Evolutionary conservation across 1,140 invertebrate species (phyloP), one percentile per base, ranked within the genome.

Genomic region (Odontomachus brunneus): DNA sequence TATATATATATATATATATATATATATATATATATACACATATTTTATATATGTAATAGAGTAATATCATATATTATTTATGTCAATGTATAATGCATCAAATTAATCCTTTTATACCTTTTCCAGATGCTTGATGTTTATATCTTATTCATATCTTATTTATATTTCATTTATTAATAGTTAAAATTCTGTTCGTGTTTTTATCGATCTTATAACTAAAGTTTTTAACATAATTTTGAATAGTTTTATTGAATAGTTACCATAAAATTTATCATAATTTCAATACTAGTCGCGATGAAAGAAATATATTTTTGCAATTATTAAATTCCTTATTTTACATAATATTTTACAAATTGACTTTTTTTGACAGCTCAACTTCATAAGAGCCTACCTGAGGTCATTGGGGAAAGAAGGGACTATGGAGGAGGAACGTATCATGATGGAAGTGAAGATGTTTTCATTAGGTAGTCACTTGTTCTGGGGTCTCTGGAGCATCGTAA

Each of bases 401-500:
- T 90, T 92, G 38, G 91, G 92, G 2, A 94, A 94, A 89, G 92
- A 94, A 66, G 90, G 89, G 4, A 22, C 44, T 0, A 44, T 67
- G 14, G 95, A 96, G 65, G 94, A 96, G 5, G 95, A 95, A 71
- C 94, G 95, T 17, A 87, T 98, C 14, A 93, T 98, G 82, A 91
- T 93, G 44, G 98, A 99, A 94, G 96, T 98, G 17, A 96, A 97
- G 71, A 94, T 97, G 9, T 99, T 98, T 89, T 96, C 97, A 0
- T 93, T 99, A 51, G 97, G 97, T 19, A 97, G 97, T n/a, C 98
- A 99, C 92, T 96, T 99, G 24, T 97, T 99, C 87, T 99, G 98
- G 99, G 96, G 95, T 3, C 94, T 99, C 0, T 99, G 99, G 99
- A 96, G 96, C 24, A 95, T 99, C 29, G 97, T 99, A 4, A 98